Conservation (phyloP, 2,888 invertebrate genomes). For the Lycia hirtaria region DNA sequence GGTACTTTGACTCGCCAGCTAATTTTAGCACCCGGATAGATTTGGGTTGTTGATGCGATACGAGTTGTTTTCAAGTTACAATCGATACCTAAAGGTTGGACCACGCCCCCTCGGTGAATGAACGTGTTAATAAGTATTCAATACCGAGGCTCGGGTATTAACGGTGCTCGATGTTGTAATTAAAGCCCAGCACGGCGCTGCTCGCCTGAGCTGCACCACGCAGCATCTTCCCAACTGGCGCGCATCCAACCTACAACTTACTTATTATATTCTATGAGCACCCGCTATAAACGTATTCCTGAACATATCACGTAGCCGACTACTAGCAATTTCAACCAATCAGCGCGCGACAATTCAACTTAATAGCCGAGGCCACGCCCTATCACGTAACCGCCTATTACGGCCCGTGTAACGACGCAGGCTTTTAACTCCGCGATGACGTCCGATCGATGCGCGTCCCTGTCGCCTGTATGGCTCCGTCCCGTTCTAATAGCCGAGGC, state of each 20-base stretch:
- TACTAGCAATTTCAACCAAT: constrained; percentile 85
- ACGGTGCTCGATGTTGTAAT: constrained; percentile 69
- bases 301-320: constrained; percentile 84
- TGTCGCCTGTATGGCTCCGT: constrained; percentile 60
- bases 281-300: constrained; percentile 83
- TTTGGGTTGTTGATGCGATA: constrained; percentile 5
- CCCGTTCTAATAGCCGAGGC: constrained; percentile 68
- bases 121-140: constrained; percentile 61
- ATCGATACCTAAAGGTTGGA: constrained; percentile 42
- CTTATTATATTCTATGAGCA: constrained; percentile 85
- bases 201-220: constrained; percentile 73
- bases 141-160: constrained; percentile 61
- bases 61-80: constrained; percentile 17
- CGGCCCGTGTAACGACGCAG: constrained; percentile 84
- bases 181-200: constrained; percentile 75
- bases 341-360: constrained; percentile 83
- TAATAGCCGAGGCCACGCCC: constrained; percentile 84
- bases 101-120: constrained; percentile 54
- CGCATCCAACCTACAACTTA: constrained; percentile 80
- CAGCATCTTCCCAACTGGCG: constrained; percentile 71
- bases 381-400: constrained; percentile 86
- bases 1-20: not conserved
- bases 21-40: constrained; percentile 4
- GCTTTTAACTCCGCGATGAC: constrained; percentile 82
- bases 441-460: constrained; percentile 72